Evolutionary conservation across 2,113 vertebrate genomes (phyloP), one percentile per base, ranked within the genome.

Genomic region (Pseudonaja textilis): DNA sequence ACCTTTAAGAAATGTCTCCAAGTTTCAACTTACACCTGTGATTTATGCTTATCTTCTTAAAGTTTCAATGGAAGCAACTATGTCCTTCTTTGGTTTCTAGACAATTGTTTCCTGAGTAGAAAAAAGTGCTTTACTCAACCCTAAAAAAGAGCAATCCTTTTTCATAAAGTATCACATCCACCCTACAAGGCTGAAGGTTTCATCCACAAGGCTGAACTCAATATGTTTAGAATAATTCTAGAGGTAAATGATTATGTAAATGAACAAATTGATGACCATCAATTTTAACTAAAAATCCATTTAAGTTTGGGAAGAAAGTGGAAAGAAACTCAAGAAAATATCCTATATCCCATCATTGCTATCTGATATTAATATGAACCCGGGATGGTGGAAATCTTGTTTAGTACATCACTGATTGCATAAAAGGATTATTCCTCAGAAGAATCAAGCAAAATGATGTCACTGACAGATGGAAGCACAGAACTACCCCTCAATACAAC

Each of bases 1-100:
- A 94, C 95, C 93, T 97, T 96, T 95, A 93, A 93, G 94, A 94
- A 94, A 74, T 89, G 89, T 93, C 88, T 95, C 91, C 54, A 94
- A 59, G 87, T 88, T 95, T 85, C 86, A 94, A 95, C 90, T 93
- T 86, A 93, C 56, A 64, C n/a, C 89, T 95, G 59, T 39, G 94
- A 93, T 95, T 96, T 95, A 93, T 92, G 85, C 85, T 95, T 95
- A 95, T 93, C 94, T 20, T 16, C 45, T 88, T 92, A 94, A 0
- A 0, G 64, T 47, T 96, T 88, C 85, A 16, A 0, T n/a, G 92
- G 81, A 50, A 56, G 95, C 23, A 56, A 94, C 29, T 86, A 95
- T 94, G 89, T 87, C 2, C 55, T 91, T 29, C 64, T 95, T 94
- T 56, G 92, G 42, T 52, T 85, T 95, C 94, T 86, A 26, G 91